Evolutionary conservation across 2,888 invertebrate species (phyloP).

Genomic region (Cordilura impudica): DNA sequence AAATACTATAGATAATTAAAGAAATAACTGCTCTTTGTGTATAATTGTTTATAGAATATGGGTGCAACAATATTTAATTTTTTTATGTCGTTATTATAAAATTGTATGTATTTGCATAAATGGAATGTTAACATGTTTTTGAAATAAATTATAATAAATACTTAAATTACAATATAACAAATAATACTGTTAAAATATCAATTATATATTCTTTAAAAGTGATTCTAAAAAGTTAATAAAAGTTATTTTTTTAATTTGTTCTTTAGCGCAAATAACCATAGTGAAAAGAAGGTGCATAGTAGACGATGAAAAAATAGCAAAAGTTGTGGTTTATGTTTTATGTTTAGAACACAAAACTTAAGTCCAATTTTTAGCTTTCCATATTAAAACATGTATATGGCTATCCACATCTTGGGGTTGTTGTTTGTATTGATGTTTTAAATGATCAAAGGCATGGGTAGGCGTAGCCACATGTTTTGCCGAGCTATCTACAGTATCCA

Average conservation of each 20-base stretch:
- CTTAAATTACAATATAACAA: conserved; percentile 38
- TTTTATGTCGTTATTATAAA: conserved; percentile 31
- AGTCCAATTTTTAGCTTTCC: conserved; percentile 77
- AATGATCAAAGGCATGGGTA: conserved; percentile 67
- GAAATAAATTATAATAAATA: conserved; percentile 15
- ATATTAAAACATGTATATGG: conserved; percentile 76
- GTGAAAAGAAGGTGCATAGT: neutral
- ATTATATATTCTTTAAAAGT: neutral
- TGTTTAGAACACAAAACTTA: conserved; percentile 58
- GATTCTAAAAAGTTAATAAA: neutral
- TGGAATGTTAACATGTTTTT: conserved; percentile 38
- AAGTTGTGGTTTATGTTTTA: neutral
- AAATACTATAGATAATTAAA: conserved; percentile 47
- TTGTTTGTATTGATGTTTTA: conserved; percentile 63
- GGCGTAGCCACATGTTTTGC: conserved; percentile 65
- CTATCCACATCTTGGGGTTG: conserved; percentile 73
- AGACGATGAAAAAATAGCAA: too few relatives aligned
- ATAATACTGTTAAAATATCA: conserved; percentile 55
- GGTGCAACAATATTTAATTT: conserved; percentile 24
- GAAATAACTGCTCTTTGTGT: neutral
- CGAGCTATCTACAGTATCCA: conserved; percentile 77
- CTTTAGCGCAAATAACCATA: conserved; percentile 20
- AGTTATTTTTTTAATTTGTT: neutral
- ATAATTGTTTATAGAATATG: conserved; percentile 21
- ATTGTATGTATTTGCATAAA: conserved; percentile 10